Base-by-base conservation (phyloP, 2,888 invertebrate species). In the Phaedon cochleariae region DNA sequence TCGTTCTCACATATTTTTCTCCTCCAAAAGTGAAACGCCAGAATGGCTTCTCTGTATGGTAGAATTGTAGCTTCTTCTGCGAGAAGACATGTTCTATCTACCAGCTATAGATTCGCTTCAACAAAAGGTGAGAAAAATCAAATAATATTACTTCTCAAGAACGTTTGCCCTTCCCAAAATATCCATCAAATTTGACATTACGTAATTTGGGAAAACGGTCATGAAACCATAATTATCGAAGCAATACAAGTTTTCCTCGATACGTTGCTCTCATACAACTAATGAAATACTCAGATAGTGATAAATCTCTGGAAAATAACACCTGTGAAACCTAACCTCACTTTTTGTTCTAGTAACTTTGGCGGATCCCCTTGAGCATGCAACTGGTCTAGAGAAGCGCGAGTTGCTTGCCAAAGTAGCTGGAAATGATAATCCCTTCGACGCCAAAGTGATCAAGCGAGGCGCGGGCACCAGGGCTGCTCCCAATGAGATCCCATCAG, bases 401-500 rank as follows among this genome's bases (percentile, higher is more conserved):
- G 96, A 97, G 85, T 84, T 97, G 75, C 84, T 97, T 73, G 95
- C 96, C 26, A 87, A 92, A 82, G 88, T 92, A 74, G 91, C 93
- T 63, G 97, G 97, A 72, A 92, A 97, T 80, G 94, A 95, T 72
- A 91, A 94, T 83, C 94, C 94, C 31, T 94, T 92, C 85, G 90
- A 92, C 84, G 89, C 95, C 89, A 92, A 92, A 85, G 90, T 93
- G 1, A 83, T 92, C 74, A 93, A 94, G 84, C 90, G 95, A 73
- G 90, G 91, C 0, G 87, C 89, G 1, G 84, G 97, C 74, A 94
- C 97, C 66, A 92, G 92, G 80, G 93, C 91, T 29, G 86, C 87
- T 73, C 98, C 98, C 64, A 97, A 94, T 73, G 85, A 94, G 73
- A 92, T 98, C 77, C 96, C 96, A 67, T 97, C 97, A 59, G 92